Base-by-base conservation (phyloP, 2,888 invertebrate species). In the Ochropleura plecta region DNA sequence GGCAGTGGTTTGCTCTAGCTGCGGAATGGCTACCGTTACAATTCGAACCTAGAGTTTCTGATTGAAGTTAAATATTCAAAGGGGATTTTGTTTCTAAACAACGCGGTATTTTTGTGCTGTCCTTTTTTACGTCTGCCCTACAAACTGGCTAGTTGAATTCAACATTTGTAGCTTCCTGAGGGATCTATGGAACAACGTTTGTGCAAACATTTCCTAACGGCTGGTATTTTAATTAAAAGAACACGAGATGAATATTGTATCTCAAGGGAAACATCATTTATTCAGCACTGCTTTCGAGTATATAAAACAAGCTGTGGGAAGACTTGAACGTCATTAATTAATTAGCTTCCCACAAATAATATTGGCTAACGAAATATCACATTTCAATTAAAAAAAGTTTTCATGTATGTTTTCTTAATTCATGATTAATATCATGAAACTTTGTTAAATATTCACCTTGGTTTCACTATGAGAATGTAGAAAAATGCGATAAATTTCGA, bases 21-120 rank as follows among this genome's bases (percentile, higher is more conserved):
- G 51, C 67, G 69, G 44, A 81, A 83, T 59, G 48, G 59, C 83
- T 62, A 75, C 55, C 65, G 62, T 71, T 75, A 59, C 53, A 30
- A 75, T 82, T 82, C 49, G 53, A 77, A 85, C 18, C 67, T 68
- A 70, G 51, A 81, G 72, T 85, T 63, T 67, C 49, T 57, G 79
- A 82, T 73, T 76, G 70, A 68, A 78, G 73, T 85, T 60, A 66
- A 73, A 79, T 85, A 83, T 75, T 71, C 71, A 79, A 82, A 85
- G 55, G 40, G 66, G 46, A 78, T 64, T 73, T 74, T 63, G 64
- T 80, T 83, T 60, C 42, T 53, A 69, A 78, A 79, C 79, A 78
- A 75, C 57, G 44, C 65, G 8, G 20, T 63, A 70, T 78, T 76
- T 68, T 14, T 57, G 20, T 55, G 12, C n/a, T 51, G 46, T 49